Percentiles rank a stretch among this genome's conserved stretches.
phyloP scores from a whole-genome alignment of 2,113 vertebrate genomes.

The Xyrauchen texanus region DNA sequence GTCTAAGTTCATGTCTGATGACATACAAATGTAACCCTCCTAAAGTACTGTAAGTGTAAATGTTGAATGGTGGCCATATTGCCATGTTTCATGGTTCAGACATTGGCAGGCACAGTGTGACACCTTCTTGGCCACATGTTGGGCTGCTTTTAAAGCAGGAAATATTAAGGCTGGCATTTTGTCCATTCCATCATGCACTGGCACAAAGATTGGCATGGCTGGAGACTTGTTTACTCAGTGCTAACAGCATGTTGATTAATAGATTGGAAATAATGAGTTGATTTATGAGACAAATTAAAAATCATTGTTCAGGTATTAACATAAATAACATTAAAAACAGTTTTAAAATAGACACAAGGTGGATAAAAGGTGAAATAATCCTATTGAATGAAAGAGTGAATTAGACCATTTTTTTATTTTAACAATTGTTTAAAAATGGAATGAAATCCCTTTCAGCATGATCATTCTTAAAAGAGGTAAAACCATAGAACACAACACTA shows the following conservation, averaged over 20 bases:
- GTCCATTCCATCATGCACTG: conserved; percentile 40
- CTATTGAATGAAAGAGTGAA: too few relatives aligned
- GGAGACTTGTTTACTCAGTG: conserved; percentile 31
- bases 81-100: conserved; percentile 17
- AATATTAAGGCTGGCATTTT: conserved; percentile 40
- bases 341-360: not conserved
- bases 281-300: conserved; percentile 38
- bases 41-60: not conserved
- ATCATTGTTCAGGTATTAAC: conserved; percentile 41
- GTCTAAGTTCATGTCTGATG: not conserved
- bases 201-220: conserved; percentile 30
- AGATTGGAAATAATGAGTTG: conserved; percentile 42
- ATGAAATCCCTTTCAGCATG: too few relatives aligned
- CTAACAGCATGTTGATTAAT: conserved; percentile 43
- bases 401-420: too few relatives aligned
- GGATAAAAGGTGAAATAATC: too few relatives aligned
- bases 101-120: not conserved
- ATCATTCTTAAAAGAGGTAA: too few relatives aligned
- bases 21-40: not conserved
- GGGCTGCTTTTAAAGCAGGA: conserved; percentile 14
- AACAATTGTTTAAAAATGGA: too few relatives aligned
- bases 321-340: conserved; percentile 32
- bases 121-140: conserved; percentile 10
- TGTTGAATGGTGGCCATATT: not conserved
- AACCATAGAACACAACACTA: too few relatives aligned